Evolutionary conservation across 2,888 invertebrate genomes (phyloP), one percentile per base, ranked within the genome.

Genomic region (Stomorhina lunata): DNA sequence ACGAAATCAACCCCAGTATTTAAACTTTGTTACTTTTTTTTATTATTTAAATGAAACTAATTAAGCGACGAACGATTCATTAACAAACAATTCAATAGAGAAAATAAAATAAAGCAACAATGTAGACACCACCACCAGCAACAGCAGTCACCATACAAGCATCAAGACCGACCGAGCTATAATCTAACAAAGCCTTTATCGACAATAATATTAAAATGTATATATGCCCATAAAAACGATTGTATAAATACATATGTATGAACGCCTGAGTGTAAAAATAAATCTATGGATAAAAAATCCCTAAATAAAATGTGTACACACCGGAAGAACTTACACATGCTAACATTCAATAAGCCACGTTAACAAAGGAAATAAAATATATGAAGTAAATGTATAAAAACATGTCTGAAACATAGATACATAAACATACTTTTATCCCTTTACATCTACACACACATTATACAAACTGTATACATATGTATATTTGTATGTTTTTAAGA

Each of bases 291-390:
- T 50, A n/a, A 66, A 34, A 40, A 50, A 66, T 50, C 53, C 37
- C n/a, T 25, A 25, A 66, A 48, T 22, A 32, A 68, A 68, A 55
- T 68, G 9, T 29, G 5, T 45, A 37, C 15, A 12, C 5, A n/a
- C 20, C n/a, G n/a, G n/a, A n/a, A n/a, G n/a, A n/a, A 22, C 59
- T 9, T 12, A 22, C 25, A 25, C 10, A 17, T 12, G 29, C 17
- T 22, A 4, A 45, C 0, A 69, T 69, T 69, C 69, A 69, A 69
- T 48, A 57, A 71, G 59, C 71, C 71, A 71, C 71, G 59, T 48
- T 71, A 59, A 57, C 71, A 71, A 71, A 71, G 57, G 71, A 59
- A 57, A 59, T 71, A 57, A 69, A 55, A 69, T n/a, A n/a, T n/a
- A 57, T 57, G 59, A 57, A 71, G 32, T 32, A 71, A 59, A 59